phyloP scores from a whole-genome alignment of 2,797 vertebrate species.

The Chloroceryle amazona region DNA sequence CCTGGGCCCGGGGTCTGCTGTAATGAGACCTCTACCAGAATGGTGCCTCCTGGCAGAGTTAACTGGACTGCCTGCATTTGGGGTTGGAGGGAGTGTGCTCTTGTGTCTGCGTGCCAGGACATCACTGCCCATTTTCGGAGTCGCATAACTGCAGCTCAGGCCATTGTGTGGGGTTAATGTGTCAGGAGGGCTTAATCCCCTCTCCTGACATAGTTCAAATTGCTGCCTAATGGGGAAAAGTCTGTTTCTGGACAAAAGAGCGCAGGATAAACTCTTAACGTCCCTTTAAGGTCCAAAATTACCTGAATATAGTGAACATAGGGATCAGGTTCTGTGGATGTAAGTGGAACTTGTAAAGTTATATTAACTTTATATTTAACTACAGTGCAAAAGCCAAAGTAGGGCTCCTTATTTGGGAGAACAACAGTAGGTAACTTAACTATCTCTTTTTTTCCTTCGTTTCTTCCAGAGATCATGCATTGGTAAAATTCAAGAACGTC shows the following conservation, averaged over 20 bases:
- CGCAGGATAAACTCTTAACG: background rate
- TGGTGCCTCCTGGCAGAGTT: background rate
- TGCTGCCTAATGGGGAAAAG: background rate
- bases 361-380: background rate
- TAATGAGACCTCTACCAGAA: background rate
- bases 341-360: background rate
- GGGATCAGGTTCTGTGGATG: background rate
- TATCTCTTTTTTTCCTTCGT: background rate
- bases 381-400: background rate
- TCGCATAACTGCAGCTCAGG: background rate
- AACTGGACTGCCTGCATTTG: background rate
- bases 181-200: background rate
- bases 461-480: slow-evolving; percentile 78
- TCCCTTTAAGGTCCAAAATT: background rate
- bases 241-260: background rate
- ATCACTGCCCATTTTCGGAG: background rate
- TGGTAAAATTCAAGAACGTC: slow-evolving; percentile 81
- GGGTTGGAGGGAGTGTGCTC: background rate
- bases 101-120: background rate
- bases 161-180: background rate
- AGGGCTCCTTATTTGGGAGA: background rate
- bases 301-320: background rate
- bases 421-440: background rate
- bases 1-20: background rate
- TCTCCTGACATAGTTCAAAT: background rate